Conservation (phyloP, 2,888 invertebrate genomes). For the Plagodis pulveraria region DNA sequence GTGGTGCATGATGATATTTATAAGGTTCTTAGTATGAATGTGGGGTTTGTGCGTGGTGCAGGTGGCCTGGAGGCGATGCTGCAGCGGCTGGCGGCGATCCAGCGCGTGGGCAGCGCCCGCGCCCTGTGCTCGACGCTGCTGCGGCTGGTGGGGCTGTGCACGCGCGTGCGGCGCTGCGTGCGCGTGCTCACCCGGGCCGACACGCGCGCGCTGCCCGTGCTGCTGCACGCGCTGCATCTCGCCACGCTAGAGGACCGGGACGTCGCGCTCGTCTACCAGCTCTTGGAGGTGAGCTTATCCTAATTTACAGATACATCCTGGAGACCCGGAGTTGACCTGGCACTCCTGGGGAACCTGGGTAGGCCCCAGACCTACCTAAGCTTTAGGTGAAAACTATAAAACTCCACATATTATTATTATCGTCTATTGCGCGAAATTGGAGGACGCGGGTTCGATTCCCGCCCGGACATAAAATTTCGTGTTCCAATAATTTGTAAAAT, state of each 20-base stretch:
- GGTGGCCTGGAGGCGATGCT: conserved; percentile 91
- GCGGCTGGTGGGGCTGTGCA: conserved; percentile 94
- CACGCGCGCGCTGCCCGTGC: conserved; percentile 92
- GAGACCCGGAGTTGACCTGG: no score
- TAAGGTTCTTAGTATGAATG: no score
- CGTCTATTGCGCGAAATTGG: no score
- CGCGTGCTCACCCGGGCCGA: conserved; percentile 94
- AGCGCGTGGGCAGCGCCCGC: conserved; percentile 93
- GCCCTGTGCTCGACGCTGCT: conserved; percentile 95
- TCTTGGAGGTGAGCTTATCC: conserved; percentile 87
- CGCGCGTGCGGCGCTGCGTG: conserved; percentile 95
- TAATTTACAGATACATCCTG: no score
- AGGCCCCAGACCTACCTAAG: no score
- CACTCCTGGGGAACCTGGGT: no score
- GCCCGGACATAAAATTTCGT: no score
- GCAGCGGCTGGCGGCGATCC: conserved; percentile 92
- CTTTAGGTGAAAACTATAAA: no score
- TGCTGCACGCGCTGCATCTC: conserved; percentile 93
- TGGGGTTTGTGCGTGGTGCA: conserved; percentile 31
- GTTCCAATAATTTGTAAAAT: no score
- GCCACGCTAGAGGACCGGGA: conserved; percentile 85
- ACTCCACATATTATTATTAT: no score
- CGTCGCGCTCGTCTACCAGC: conserved; percentile 93
- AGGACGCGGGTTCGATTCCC: no score
- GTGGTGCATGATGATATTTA: not conserved